These are phyloP conservation scores for Shargacucullia verbasci DNA, from an alignment of 2,888 invertebrate genomes.

Conservation along the genomic window DNA sequence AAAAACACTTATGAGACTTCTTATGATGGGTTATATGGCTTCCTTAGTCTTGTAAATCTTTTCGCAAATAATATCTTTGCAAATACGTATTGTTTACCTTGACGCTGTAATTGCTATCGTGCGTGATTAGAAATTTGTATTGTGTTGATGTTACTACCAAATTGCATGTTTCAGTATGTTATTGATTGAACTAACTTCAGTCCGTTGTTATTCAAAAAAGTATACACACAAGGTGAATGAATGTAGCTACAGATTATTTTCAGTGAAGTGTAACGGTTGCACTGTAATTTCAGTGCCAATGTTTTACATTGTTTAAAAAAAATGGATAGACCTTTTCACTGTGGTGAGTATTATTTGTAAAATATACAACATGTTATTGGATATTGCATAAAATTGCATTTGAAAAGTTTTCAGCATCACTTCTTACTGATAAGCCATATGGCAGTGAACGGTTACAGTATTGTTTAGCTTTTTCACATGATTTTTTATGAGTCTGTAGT, in stretches of 20 bases:
- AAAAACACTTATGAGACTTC: conserved; percentile 69
- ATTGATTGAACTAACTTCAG: conserved; percentile 76
- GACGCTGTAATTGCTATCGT: conserved; percentile 48
- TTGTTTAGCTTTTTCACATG: conserved; percentile 8
- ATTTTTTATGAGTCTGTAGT: conserved; percentile 19
- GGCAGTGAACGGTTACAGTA: conserved; percentile 37
- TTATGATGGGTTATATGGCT: conserved; percentile 63
- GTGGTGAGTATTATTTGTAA: conserved; percentile 68
- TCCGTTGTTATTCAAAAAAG: conserved; percentile 64
- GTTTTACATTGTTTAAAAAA: conserved; percentile 54
- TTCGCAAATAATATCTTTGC: conserved; percentile 54
- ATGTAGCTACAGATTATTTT: conserved; percentile 78
- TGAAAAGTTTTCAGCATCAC: conserved; percentile 7
- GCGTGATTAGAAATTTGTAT: conserved; percentile 56
- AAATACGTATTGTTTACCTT: conserved; percentile 66
- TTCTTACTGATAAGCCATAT: conserved; percentile 58
- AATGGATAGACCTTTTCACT: conserved; percentile 77
- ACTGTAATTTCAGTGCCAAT: conserved; percentile 58
- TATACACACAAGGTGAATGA: conserved; percentile 68
- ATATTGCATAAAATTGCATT: conserved; percentile 7
- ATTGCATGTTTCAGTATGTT: conserved; percentile 57
- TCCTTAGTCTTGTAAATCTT: conserved; percentile 51
- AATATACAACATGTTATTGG: conserved; percentile 1
- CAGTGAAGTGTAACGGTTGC: conserved; percentile 76
- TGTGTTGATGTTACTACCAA: conserved; percentile 48